Percentiles rank a stretch among this genome's conserved stretches.
Conservation (phyloP, 2,113 vertebrate genomes). For the Hemibagrus wyckioides region DNA sequence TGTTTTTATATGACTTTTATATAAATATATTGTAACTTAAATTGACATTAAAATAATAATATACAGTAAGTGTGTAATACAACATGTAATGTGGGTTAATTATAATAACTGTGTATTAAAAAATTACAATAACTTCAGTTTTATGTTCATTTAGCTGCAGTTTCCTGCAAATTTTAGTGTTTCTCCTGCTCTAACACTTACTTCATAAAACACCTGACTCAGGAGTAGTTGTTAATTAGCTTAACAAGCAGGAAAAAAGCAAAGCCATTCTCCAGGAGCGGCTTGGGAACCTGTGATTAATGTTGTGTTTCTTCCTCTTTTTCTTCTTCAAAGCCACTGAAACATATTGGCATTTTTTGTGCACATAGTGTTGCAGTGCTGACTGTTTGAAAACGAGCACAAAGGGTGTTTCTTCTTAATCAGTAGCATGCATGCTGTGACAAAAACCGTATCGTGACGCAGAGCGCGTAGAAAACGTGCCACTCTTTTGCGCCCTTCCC, state of each 20-base stretch:
- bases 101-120: not conserved
- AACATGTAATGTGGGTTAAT: not conserved
- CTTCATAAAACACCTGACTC: not conserved
- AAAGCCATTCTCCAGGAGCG: not conserved
- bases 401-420: not conserved
- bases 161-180: not conserved
- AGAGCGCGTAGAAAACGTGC: slow-evolving; percentile 1
- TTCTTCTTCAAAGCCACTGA: not conserved
- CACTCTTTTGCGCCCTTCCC: not conserved
- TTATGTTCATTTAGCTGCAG: not conserved
- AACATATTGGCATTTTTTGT: not conserved
- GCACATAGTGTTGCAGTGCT: not conserved
- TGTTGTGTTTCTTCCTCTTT: not conserved
- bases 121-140: not conserved
- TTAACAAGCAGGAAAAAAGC: not conserved
- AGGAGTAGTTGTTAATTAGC: not conserved
- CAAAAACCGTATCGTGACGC: not conserved
- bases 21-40: not conserved
- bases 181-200: not conserved
- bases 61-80: not conserved
- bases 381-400: not conserved
- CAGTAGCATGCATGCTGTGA: not conserved
- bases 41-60: not conserved
- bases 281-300: not conserved
- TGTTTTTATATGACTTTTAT: not conserved